Percentiles rank a stretch among this genome's conserved stretches.
These are phyloP conservation scores for Ammodytes marinus DNA, from an alignment of 2,113 vertebrate genomes.

Conservation along the genomic window DNA sequence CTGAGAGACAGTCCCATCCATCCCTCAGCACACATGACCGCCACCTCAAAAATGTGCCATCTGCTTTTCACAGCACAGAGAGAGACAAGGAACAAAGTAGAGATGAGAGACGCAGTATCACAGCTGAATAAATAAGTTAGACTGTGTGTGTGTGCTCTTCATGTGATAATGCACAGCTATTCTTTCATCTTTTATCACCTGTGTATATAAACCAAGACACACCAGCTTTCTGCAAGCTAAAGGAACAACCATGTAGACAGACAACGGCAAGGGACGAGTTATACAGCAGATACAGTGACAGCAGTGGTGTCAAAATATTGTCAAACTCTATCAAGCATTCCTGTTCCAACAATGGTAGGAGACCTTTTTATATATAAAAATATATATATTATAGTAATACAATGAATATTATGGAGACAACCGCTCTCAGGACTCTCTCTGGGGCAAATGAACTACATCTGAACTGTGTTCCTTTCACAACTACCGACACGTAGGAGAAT, in stretches of 20 bases:
- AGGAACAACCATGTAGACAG: background rate
- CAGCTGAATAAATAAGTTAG: constrained; percentile 77
- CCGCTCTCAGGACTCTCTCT: constrained; percentile 23
- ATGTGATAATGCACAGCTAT: constrained; percentile 43
- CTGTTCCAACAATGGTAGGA: constrained; percentile 11
- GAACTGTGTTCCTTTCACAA: constrained; percentile 26
- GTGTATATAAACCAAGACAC: constrained; percentile 35
- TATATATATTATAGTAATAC: constrained; percentile 42
- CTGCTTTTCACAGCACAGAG: constrained; percentile 71
- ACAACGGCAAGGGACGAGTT: constrained; percentile 40
- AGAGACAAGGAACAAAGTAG: constrained; percentile 52
- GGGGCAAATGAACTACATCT: constrained; percentile 20
- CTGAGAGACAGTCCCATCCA: constrained; percentile 31
- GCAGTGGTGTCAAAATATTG: constrained; percentile 21
- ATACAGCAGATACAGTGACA: constrained; percentile 39
- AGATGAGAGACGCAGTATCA: constrained; percentile 64
- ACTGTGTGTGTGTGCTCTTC: constrained; percentile 55
- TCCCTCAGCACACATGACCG: constrained; percentile 64
- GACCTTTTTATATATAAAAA: constrained; percentile 37
- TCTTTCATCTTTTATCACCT: constrained; percentile 46
- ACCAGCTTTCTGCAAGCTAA: background rate
- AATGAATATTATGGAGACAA: constrained; percentile 52
- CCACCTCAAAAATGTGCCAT: constrained; percentile 71
- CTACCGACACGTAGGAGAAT: background rate
- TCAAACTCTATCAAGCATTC: constrained; percentile 1